Evolutionary conservation across 2,797 vertebrate species (phyloP).

Genomic region (Agapornis canus): DNA sequence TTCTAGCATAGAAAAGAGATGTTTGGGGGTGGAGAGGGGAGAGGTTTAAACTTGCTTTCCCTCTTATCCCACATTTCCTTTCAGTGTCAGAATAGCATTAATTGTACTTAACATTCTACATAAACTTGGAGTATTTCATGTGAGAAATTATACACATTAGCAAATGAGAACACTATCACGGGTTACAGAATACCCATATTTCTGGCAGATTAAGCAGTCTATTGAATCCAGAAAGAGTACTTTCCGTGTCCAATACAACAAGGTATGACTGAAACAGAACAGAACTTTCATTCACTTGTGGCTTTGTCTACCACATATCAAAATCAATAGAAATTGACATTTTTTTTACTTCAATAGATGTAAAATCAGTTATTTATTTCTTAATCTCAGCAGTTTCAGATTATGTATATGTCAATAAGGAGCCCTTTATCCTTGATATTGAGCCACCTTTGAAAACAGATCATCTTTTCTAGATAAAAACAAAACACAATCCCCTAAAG

Average conservation of each 20-base stretch:
- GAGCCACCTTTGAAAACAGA: not conserved
- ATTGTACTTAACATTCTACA: slow-evolving; percentile 20
- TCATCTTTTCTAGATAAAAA: not conserved
- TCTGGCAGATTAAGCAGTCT: not conserved
- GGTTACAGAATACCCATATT: not conserved
- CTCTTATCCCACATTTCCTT: not conserved
- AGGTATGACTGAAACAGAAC: not conserved
- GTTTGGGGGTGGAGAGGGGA: not conserved
- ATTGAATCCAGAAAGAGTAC: not conserved
- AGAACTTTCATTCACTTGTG: not conserved
- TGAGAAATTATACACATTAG: not conserved
- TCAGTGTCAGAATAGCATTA: not conserved
- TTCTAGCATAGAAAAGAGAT: not conserved
- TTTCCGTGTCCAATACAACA: not conserved
- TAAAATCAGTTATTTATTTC: not conserved
- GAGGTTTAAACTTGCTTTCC: not conserved
- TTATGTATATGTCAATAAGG: not conserved
- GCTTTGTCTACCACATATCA: not conserved
- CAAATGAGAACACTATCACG: not conserved
- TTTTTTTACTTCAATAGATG: not conserved
- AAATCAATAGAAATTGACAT: not conserved
- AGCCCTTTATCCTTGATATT: not conserved
- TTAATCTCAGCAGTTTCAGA: not conserved
- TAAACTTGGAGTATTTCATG: not conserved
- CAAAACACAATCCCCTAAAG: not conserved